Percentiles rank a stretch among this genome's conserved stretches.
phyloP scores from a whole-genome alignment of 2,113 vertebrate genomes.

The Mormyrus lacerda region DNA sequence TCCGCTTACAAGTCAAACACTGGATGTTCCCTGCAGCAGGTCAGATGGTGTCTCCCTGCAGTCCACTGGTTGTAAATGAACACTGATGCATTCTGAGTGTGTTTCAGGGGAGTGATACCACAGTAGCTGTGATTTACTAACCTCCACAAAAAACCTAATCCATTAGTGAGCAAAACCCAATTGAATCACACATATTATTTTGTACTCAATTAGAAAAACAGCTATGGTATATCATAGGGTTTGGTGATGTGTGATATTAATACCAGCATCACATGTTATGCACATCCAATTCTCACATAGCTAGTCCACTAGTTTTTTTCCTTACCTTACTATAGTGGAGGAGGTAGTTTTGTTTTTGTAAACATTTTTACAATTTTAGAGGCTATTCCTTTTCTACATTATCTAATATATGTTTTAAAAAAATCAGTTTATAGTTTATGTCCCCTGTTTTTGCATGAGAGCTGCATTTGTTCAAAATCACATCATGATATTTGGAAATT shows the following conservation, averaged over 20 bases:
- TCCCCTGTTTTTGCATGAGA: too few species aligned
- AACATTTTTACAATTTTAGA: too few species aligned
- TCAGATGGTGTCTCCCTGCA: not conserved
- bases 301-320: too few species aligned
- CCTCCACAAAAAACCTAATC: not conserved
- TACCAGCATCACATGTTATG: not conserved
- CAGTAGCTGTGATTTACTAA: not conserved
- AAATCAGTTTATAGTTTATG: too few species aligned
- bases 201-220: not conserved
- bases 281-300: too few species aligned
- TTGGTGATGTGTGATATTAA: not conserved
- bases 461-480: too few species aligned
- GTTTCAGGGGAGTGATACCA: not conserved
- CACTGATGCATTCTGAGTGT: not conserved
- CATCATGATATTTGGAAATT: too few species aligned
- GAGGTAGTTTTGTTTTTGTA: too few species aligned
- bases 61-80: not conserved
- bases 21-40: not conserved
- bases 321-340: too few species aligned
- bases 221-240: not conserved
- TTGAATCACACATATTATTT: not conserved
- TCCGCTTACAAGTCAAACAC: not conserved
- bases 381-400: too few species aligned
- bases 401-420: too few species aligned
- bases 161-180: not conserved